phyloP scores from a whole-genome alignment of 2,888 invertebrate genomes.

The Drosophila histrio region DNA sequence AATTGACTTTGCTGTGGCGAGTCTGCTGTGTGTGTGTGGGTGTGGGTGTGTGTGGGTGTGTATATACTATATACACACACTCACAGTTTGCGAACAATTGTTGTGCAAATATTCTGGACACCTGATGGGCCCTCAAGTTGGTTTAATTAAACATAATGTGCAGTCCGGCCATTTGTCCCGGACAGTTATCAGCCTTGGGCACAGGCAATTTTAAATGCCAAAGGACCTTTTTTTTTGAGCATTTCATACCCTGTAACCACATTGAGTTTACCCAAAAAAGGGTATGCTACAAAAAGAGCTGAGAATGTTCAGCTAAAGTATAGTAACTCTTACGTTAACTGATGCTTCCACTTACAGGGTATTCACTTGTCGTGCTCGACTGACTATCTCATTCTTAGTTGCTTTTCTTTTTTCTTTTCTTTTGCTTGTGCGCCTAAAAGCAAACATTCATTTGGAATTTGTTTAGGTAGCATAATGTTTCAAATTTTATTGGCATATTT shows the following conservation, averaged over 20 bases:
- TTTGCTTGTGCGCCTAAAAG: conserved; percentile 26
- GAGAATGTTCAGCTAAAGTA: too few species aligned
- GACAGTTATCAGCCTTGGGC: conserved; percentile 44
- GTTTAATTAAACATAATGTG: conserved; percentile 72
- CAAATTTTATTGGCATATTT: conserved; percentile 77
- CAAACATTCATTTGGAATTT: conserved; percentile 65
- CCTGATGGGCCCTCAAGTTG: conserved; percentile 54
- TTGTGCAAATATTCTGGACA: conserved; percentile 39
- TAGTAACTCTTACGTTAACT: too few species aligned
- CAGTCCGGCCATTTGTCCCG: conserved; percentile 32
- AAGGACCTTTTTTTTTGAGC: conserved; percentile 28
- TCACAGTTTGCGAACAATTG: conserved; percentile 39
- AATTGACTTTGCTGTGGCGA: conserved; percentile 62
- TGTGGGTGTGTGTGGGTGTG: conserved; percentile 23
- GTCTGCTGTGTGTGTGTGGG: conserved; percentile 17
- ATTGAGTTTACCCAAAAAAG: neutral
- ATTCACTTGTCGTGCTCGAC: neutral
- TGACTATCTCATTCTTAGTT: conserved; percentile 1
- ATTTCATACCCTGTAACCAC: conserved; percentile 24
- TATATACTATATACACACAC: conserved; percentile 8
- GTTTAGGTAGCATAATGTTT: conserved; percentile 60
- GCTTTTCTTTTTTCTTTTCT: conserved; percentile 6
- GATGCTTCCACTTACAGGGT: too few species aligned
- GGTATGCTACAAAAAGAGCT: neutral
- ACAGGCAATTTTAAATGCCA: conserved; percentile 37